Evolutionary conservation across 2,113 vertebrate species (phyloP), one percentile per base, ranked within the genome.

Genomic region (Elgaria multicarinata): DNA sequence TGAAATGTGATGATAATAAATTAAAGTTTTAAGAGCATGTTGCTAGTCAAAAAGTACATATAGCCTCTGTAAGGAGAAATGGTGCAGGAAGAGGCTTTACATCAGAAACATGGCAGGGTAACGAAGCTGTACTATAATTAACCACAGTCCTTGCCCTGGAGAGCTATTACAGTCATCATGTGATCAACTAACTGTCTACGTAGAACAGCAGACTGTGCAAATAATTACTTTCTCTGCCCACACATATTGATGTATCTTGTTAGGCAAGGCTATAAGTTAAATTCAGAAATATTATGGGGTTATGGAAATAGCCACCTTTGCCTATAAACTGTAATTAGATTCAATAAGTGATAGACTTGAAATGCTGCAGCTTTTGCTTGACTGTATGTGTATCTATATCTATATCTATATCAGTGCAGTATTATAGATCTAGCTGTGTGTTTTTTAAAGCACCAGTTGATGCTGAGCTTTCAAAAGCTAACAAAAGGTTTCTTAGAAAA

Each of bases 261-360:
- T 91, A 90, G 87, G 93, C 91, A 85, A 89, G 85, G 87, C 88
- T 24, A 86, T 88, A 85, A 71, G 44, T 85, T 87, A 91, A 91
- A 94, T 95, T 93, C 92, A 92, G 86, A 92, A 92, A 94, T 88
- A 80, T 85, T 91, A 86, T 80, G 90, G 85, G 92, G 92, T 87
- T 91, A 89, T 83, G 87, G 83, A 0, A 87, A 92, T 92, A 94
- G 93, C 44, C 90, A 90, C 92, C 89, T 79, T 28, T 66, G 89
- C 91, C 91, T 93, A 87, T 79, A 96, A 88, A 77, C 64, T 93
- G 79, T 71, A 94, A 91, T 0, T 90, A 90, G 83, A 87, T 72
- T 87, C 93, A 83, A 28, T 90, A 75, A 90, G 90, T 85, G 91
- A 93, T 89, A 12, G 88, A 86, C 78, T 93, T 92, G 87, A 90